phyloP scores from a whole-genome alignment of 2,113 vertebrate species.

The Arothron firmamentum region DNA sequence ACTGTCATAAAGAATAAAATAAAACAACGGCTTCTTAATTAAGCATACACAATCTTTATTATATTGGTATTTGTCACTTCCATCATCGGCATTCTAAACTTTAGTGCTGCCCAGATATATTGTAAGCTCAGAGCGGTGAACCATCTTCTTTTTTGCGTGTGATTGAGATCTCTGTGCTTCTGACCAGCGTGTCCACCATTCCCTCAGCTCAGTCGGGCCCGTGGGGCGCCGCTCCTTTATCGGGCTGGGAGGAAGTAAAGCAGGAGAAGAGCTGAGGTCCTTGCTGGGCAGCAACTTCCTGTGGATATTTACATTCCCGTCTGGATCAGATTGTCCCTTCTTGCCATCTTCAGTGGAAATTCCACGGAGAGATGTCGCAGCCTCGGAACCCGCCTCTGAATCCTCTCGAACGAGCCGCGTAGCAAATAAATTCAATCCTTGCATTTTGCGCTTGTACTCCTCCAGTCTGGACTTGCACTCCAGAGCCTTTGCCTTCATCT shows the following conservation, averaged over 20 bases:
- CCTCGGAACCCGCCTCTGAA: not conserved
- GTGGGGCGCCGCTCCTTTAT: constrained; percentile 56
- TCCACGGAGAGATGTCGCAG: not conserved
- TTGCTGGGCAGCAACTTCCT: constrained; percentile 54
- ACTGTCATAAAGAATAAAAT: not conserved
- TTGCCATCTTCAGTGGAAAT: constrained; percentile 1
- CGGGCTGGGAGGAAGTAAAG: constrained; percentile 51
- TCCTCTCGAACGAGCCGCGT: constrained; percentile 1
- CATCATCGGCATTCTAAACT: constrained; percentile 24
- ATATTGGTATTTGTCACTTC: not conserved
- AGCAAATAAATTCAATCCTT: constrained; percentile 31
- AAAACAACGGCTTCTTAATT: not conserved
- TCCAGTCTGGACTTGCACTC: constrained; percentile 71
- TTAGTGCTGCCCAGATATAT: constrained; percentile 67
- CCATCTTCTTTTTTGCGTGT: constrained; percentile 29
- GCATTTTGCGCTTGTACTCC: constrained; percentile 58
- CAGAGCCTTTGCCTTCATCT: constrained; percentile 61
- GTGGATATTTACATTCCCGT: constrained; percentile 26
- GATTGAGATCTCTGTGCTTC: constrained; percentile 44
- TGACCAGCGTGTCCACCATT: constrained; percentile 72
- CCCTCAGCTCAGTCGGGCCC: constrained; percentile 65
- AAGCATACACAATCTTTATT: not conserved
- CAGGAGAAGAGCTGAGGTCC: constrained; percentile 34
- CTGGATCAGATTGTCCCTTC: constrained; percentile 10
- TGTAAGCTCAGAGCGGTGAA: constrained; percentile 72